These are phyloP conservation scores for Ectropis crepuscularia DNA, from an alignment of 2,888 invertebrate genomes.

Conservation along the genomic window DNA sequence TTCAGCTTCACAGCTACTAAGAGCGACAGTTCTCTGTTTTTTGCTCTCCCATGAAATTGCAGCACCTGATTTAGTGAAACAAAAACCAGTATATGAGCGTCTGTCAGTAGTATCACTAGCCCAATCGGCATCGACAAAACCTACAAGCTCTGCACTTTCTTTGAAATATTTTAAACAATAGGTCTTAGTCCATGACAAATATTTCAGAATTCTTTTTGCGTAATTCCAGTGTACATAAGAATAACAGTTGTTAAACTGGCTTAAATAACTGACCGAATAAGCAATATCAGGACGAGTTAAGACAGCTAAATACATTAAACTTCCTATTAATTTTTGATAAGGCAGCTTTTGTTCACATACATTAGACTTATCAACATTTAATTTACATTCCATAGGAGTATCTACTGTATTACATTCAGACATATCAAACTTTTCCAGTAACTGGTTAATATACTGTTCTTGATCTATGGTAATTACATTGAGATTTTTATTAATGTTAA, in stretches of 20 bases:
- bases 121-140: too few relatives aligned
- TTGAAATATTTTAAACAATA: slow-evolving; percentile 32
- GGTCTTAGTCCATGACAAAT: slow-evolving; percentile 36
- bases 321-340: slow-evolving; percentile 32
- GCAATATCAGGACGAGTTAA: slow-evolving; percentile 42
- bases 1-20: too few relatives aligned
- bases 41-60: too few relatives aligned
- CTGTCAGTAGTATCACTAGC: too few relatives aligned
- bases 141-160: too few relatives aligned
- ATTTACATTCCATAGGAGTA: slow-evolving; percentile 44
- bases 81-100: not conserved
- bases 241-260: slow-evolving; percentile 43
- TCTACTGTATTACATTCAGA: slow-evolving; percentile 31
- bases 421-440: slow-evolving; percentile 20
- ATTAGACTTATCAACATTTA: slow-evolving; percentile 24
- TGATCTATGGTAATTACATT: slow-evolving; percentile 19
- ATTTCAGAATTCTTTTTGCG: slow-evolving; percentile 33
- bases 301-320: slow-evolving; percentile 39
- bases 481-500: not conserved
- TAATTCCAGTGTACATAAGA: slow-evolving; percentile 31
- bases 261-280: slow-evolving; percentile 37
- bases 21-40: too few relatives aligned
- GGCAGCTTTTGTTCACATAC: too few relatives aligned
- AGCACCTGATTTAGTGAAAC: too few relatives aligned
- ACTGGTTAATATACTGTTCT: slow-evolving; percentile 18